Evolutionary conservation across 2,113 vertebrate genomes (phyloP).

Genomic region (Solea senegalensis): DNA sequence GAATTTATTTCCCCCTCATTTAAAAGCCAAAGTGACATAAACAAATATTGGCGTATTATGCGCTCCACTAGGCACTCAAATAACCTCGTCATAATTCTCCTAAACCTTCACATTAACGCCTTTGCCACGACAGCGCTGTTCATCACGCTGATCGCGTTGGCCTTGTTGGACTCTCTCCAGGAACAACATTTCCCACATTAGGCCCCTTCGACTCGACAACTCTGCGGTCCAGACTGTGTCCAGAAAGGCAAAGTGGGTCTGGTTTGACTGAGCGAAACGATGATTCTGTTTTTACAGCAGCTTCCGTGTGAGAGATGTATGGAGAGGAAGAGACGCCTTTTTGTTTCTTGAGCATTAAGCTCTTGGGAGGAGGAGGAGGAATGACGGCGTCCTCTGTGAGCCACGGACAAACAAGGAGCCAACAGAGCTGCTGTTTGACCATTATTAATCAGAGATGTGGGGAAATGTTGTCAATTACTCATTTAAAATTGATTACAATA

Average conservation of each 20-base stretch:
- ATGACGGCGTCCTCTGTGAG: neutral
- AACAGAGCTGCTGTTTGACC: neutral
- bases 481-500: neutral
- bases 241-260: conserved; percentile 15
- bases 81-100: conserved; percentile 74
- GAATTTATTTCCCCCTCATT: conserved; percentile 47
- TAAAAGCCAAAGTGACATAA: conserved; percentile 68
- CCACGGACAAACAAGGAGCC: neutral
- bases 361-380: neutral
- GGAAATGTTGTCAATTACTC: neutral
- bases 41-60: conserved; percentile 57
- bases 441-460: neutral
- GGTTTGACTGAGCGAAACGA: conserved; percentile 14
- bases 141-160: conserved; percentile 56
- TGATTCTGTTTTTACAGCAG: conserved; percentile 18
- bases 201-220: conserved; percentile 13
- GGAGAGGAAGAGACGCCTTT: neutral
- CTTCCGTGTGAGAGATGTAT: neutral
- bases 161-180: conserved; percentile 64
- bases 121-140: conserved; percentile 59
- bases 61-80: conserved; percentile 35
- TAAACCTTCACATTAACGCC: conserved; percentile 63
- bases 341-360: neutral
- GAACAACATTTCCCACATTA: conserved; percentile 48
- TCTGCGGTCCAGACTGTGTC: conserved; percentile 25